Base-by-base conservation (phyloP, 2,888 invertebrate genomes). In the Drosophila flavopinicola region DNA sequence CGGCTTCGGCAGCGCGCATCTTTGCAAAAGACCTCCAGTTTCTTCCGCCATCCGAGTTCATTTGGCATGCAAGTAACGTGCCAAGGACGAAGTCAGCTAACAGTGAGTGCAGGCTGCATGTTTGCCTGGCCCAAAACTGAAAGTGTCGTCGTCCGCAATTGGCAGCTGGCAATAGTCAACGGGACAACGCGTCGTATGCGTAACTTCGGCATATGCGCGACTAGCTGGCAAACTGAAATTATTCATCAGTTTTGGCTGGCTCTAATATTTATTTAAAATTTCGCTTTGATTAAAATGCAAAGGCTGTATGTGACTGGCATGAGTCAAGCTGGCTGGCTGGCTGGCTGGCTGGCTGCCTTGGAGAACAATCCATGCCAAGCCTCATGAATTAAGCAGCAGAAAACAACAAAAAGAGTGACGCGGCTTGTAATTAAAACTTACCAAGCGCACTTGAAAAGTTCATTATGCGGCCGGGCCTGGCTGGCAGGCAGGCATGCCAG, bases 261-360 rank as follows among this genome's bases (percentile, higher is more conserved):
- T 82, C 67, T 38, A 67, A 67, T 78, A 87, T 87, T 83, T 80
- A 83, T 83, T 64, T 87, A 67, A 87, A 75, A 85, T 85, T 78
- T 63, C 64, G 37, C 85, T 80, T 85, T 85, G 84, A 85, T 83
- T 83, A 87, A 87, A 87, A 87, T 80, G 67, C 84, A 71, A 64
- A 29, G 42, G 45, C 29, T 29, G 44, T 9, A 32, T 41, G 42
- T 27, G 20, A 24, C 10, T 6, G 33, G 3, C 30, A 48, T 25
- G 38, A 30, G 25, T 3, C 39, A 17, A 7, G 27, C 1, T 1
- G 10, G 17, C 42, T 45, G 9, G 29, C 20, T 20, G 4, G 20
- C 20, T 20, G 20, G 2, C 20, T 20, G 20, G 27, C 1, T 20
- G 24, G 66, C 66, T 52, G 71, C 42, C 86, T 56, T 63, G 57